Conservation (phyloP, 2,888 invertebrate species). For the Rosalia funebris region DNA sequence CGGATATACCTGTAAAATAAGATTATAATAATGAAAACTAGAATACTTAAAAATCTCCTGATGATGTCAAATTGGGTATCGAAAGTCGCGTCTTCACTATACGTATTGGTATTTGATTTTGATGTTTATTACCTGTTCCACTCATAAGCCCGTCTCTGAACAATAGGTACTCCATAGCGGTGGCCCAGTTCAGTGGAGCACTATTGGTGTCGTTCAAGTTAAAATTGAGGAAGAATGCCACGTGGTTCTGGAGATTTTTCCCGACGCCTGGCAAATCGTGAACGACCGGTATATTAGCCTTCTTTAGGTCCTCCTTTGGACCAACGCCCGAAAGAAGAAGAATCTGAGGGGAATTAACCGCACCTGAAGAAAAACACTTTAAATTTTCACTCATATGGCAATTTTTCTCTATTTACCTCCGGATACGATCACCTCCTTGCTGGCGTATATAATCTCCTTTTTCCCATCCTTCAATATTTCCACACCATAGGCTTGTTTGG, state of each 20-base stretch:
- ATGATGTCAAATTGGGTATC: too few relatives aligned
- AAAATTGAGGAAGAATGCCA: conserved; percentile 82
- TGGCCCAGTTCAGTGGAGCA: conserved; percentile 89
- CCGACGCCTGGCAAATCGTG: conserved; percentile 85
- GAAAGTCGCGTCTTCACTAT: too few relatives aligned
- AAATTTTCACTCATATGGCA: not conserved
- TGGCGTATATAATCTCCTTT: conserved; percentile 71
- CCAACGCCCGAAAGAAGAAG: conserved; percentile 91
- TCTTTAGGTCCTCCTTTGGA: conserved; percentile 74
- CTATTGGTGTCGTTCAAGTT: conserved; percentile 86
- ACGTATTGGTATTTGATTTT: too few relatives aligned
- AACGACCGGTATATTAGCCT: conserved; percentile 72
- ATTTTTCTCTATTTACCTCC: conserved; percentile 58
- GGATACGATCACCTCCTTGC: conserved; percentile 75
- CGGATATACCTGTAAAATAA: conserved; percentile 72
- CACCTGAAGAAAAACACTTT: conserved; percentile 64
- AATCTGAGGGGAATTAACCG: conserved; percentile 94
- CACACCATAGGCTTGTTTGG: conserved; percentile 80
- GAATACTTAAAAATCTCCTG: too few relatives aligned
- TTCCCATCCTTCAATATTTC: conserved; percentile 72
- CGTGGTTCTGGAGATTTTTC: conserved; percentile 87
- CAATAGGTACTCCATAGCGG: conserved; percentile 89
- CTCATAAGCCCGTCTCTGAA: conserved; percentile 91
- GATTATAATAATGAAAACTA: too few relatives aligned
- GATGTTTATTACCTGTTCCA: conserved; percentile 83